Percentiles rank a stretch among this genome's conserved stretches.
These are phyloP conservation scores for Oedothorax gibbosus DNA, from an alignment of 1,140 invertebrate genomes.

Conservation along the genomic window DNA sequence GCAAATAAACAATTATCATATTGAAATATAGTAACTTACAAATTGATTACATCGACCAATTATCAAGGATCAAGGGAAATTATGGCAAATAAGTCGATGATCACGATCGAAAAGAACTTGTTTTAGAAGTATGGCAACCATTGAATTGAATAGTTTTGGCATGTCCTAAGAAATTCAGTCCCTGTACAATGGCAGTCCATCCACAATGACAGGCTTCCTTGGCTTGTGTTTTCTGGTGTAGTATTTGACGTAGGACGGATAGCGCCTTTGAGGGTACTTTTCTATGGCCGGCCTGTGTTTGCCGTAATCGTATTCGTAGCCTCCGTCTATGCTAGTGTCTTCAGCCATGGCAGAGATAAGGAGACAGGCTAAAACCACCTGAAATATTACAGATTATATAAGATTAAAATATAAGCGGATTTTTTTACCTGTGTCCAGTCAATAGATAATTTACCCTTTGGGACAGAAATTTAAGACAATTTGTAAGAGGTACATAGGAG, in stretches of 20 bases:
- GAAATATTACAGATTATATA: not conserved
- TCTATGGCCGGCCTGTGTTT: not conserved
- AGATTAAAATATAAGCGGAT: too few relatives aligned
- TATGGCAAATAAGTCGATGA: too few relatives aligned
- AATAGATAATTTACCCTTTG: too few relatives aligned
- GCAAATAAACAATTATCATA: too few relatives aligned
- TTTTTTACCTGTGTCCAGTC: too few relatives aligned
- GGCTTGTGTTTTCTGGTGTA: conserved; percentile 35
- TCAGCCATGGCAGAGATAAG: conserved; percentile 17
- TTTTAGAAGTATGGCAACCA: too few relatives aligned
- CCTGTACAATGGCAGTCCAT: conserved; percentile 45
- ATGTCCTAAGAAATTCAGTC: not conserved
- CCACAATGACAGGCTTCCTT: conserved; percentile 9
- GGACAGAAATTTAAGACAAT: too few relatives aligned
- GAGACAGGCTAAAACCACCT: conserved; percentile 11
- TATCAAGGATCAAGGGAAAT: too few relatives aligned
- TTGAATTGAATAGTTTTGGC: not conserved
- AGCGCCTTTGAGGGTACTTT: not conserved
- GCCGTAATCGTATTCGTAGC: conserved; percentile 45
- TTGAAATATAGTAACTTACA: too few relatives aligned
- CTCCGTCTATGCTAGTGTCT: conserved; percentile 44
- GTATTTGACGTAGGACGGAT: conserved; percentile 34
- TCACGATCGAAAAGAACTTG: too few relatives aligned
- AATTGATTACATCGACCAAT: too few relatives aligned
- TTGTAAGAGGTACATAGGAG: too few relatives aligned